phyloP scores from a whole-genome alignment of 2,888 invertebrate genomes.

The Calameuta idolon region DNA sequence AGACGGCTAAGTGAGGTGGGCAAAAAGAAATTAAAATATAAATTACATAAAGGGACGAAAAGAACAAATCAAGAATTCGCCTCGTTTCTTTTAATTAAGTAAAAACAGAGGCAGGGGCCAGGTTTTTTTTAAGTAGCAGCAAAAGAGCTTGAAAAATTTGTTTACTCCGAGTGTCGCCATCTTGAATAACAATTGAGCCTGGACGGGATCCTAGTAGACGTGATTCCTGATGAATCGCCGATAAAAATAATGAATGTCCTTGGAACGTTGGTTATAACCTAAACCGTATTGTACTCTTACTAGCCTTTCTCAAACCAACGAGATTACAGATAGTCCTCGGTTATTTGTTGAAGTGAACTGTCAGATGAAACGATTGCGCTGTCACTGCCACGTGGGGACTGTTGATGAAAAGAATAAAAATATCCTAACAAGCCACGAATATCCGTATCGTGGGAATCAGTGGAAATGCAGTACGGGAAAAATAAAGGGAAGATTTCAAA shows the following conservation, averaged over 20 bases:
- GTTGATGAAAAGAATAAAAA: background rate
- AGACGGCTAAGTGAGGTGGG: background rate
- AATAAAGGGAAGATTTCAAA: background rate
- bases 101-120: background rate
- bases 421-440: background rate
- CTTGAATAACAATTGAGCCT: background rate
- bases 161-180: background rate
- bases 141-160: background rate
- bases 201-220: background rate
- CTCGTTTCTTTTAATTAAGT: slow-evolving; percentile 1
- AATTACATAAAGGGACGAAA: background rate
- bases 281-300: background rate
- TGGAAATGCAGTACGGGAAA: background rate
- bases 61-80: background rate
- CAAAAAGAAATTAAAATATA: background rate
- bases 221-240: slow-evolving; percentile 25
- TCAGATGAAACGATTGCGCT: background rate
- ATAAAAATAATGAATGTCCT: slow-evolving; percentile 35
- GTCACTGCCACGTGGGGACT: background rate
- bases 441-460: background rate
- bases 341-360: background rate
- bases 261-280: background rate
- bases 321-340: background rate
- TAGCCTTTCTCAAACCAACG: background rate
- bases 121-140: background rate